A percentile compares a stretch with the other conserved stretches of the same genome.
These are phyloP conservation scores for Aphaenogaster rudis DNA, from an alignment of 1,140 invertebrate genomes.

Conservation along the genomic window DNA sequence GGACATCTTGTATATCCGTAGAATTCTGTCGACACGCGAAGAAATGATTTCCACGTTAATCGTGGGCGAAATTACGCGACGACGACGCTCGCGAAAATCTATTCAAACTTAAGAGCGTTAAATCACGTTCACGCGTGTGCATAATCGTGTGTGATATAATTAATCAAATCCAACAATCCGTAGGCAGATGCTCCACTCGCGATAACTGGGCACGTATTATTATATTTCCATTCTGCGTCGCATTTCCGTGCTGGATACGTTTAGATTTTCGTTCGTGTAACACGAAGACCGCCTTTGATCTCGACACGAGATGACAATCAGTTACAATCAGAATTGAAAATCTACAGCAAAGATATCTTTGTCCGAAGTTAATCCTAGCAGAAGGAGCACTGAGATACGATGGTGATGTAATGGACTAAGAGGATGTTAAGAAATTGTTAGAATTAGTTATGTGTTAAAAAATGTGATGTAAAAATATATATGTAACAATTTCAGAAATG, in stretches of 20 bases:
- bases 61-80: neutral
- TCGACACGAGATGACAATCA: slow-evolving; percentile 40
- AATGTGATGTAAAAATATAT: slow-evolving; percentile 3
- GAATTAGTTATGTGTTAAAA: neutral
- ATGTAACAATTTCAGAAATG: neutral
- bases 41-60: slow-evolving; percentile 1
- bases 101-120: neutral
- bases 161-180: neutral
- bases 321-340: slow-evolving; percentile 1
- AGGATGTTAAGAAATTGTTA: slow-evolving; percentile 9
- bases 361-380: slow-evolving; percentile 18
- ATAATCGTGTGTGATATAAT: neutral
- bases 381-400: neutral
- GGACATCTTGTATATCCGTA: neutral
- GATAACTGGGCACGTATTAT: neutral
- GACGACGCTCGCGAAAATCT: slow-evolving; percentile 2
- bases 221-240: neutral
- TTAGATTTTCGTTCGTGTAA: neutral
- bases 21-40: neutral
- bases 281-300: neutral
- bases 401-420: neutral
- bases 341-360: neutral
- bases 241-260: neutral
- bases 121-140: neutral
- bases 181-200: neutral